These are phyloP conservation scores for Drosophila carrolli DNA, from an alignment of 1,140 invertebrate genomes.

Conservation along the genomic window DNA sequence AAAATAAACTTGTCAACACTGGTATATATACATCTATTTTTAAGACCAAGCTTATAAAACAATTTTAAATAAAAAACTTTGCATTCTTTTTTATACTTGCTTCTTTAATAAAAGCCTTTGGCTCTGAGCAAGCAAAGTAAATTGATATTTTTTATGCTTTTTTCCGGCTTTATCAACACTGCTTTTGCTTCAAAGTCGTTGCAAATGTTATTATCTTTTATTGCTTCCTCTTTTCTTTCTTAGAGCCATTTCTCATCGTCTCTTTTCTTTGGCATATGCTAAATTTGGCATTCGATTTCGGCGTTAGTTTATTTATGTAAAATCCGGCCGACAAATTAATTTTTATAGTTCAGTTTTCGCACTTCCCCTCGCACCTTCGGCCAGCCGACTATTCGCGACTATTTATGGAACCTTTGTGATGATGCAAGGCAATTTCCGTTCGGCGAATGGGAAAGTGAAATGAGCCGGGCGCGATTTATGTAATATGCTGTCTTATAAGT, in stretches of 20 bases:
- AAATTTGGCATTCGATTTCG: constrained; percentile 24
- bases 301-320: constrained; percentile 32
- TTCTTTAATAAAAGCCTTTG: too few relatives aligned
- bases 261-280: neutral
- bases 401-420: constrained; percentile 63
- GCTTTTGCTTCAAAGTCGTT: neutral
- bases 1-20: neutral
- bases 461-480: constrained; percentile 42
- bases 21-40: neutral
- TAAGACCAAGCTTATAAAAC: neutral
- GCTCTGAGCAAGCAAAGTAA: too few relatives aligned
- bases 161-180: neutral
- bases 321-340: constrained; percentile 63
- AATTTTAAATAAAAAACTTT: neutral
- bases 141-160: neutral
- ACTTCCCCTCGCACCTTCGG: constrained; percentile 2
- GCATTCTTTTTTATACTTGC: too few relatives aligned
- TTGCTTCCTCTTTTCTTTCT: neutral
- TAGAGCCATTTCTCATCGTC: neutral
- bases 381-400: constrained; percentile 14
- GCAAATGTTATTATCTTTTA: too few relatives aligned
- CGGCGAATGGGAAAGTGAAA: constrained; percentile 68
- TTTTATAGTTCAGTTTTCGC: constrained; percentile 58
- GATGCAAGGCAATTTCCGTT: constrained; percentile 68
- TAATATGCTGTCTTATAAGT: constrained; percentile 68